Percentiles rank a stretch among this genome's conserved stretches.
These are phyloP conservation scores for Danaus chrysippus DNA, from an alignment of 2,888 invertebrate species.

Conservation along the genomic window DNA sequence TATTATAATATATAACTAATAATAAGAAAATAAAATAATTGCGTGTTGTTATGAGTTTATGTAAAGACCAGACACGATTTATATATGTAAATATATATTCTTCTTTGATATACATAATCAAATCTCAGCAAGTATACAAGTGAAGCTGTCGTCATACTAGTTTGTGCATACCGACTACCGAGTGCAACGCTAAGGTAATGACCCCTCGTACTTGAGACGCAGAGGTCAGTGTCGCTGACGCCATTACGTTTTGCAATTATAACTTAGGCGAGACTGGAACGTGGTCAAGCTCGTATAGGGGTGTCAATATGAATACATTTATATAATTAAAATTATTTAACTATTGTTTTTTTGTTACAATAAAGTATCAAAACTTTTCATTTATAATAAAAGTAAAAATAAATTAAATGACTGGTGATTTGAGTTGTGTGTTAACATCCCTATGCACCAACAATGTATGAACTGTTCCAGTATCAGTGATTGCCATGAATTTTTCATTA, in stretches of 20 bases:
- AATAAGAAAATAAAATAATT: no score
- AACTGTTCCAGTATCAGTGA: slow-evolving; percentile 20
- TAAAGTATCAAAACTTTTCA: background rate
- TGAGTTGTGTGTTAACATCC: background rate
- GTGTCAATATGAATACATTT: slow-evolving; percentile 7
- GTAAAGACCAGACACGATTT: no score
- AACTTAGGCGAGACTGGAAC: slow-evolving; percentile 39
- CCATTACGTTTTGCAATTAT: slow-evolving; percentile 60
- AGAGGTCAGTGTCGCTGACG: slow-evolving; percentile 68
- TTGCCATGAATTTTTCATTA: slow-evolving; percentile 29
- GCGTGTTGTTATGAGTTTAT: no score
- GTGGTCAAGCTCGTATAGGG: slow-evolving; percentile 27
- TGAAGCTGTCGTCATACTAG: slow-evolving; percentile 24
- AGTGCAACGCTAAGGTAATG: slow-evolving; percentile 43
- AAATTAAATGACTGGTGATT: background rate
- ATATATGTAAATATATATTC: no score
- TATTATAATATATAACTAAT: background rate
- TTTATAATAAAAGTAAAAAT: background rate
- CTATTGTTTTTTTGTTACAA: background rate
- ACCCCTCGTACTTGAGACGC: slow-evolving; percentile 66
- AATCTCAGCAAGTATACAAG: background rate
- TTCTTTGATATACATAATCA: background rate
- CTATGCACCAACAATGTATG: slow-evolving; percentile 17
- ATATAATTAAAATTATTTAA: slow-evolving; percentile 2
- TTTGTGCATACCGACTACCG: slow-evolving; percentile 33